A percentile compares a stretch with the other conserved stretches of the same genome.
Evolutionary conservation across 2,113 vertebrate species (phyloP).

Genomic region (Pardalotus punctatus): DNA sequence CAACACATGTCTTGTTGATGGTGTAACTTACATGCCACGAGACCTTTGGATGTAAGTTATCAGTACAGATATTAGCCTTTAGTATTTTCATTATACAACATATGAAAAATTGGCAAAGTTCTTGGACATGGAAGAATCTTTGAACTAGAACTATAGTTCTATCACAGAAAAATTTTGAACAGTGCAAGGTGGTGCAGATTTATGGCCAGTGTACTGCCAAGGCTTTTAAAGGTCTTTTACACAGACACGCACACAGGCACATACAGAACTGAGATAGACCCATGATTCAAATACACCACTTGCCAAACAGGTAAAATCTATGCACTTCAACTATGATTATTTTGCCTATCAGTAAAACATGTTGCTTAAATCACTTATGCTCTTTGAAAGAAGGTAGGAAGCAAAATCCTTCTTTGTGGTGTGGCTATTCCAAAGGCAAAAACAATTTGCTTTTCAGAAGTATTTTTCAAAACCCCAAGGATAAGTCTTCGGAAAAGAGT

Average conservation of each 20-base stretch:
- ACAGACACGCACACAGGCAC: fast-evolving
- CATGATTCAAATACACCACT: neutral
- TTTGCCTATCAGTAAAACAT: neutral
- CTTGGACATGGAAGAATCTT: neutral
- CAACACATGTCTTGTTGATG: neutral
- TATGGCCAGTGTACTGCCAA: neutral
- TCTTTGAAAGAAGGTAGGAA: constrained; percentile 11
- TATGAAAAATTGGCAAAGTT: neutral
- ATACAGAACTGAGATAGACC: neutral
- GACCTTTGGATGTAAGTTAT: neutral
- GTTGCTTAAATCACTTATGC: neutral
- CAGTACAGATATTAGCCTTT: neutral
- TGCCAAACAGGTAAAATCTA: neutral
- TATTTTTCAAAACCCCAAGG: constrained; percentile 3
- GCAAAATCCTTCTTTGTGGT: neutral
- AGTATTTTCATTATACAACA: neutral
- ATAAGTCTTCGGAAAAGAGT: neutral
- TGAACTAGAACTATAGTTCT: neutral
- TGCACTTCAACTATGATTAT: neutral
- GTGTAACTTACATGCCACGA: neutral
- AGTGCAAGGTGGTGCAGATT: neutral
- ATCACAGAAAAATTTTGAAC: neutral
- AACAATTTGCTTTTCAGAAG: neutral
- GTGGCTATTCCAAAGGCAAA: neutral
- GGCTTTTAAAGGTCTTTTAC: neutral